Conservation (phyloP, 2,888 invertebrate species). For the Caenorhabditis japonica region DNA sequence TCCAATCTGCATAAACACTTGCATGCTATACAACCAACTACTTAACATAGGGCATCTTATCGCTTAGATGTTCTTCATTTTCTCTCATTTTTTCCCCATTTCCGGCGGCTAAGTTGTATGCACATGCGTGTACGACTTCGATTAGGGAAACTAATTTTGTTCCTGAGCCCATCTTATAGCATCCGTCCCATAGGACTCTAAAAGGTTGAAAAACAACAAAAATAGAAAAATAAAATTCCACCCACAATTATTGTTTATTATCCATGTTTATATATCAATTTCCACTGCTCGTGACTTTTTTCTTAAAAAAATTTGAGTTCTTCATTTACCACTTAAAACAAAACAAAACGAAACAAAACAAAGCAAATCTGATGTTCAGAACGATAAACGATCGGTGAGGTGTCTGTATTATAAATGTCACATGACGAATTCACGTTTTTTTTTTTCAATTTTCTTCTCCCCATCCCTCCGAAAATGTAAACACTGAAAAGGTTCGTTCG, state of each 20-base stretch:
- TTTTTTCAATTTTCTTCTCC: constrained; percentile 20
- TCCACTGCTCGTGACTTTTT: too few species aligned
- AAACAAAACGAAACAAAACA: too few species aligned
- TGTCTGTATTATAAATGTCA: constrained; percentile 46
- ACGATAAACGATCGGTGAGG: constrained; percentile 30
- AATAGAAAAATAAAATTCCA: too few species aligned
- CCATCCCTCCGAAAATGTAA: constrained; percentile 43
- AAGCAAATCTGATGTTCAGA: too few species aligned
- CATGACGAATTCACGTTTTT: constrained; percentile 43
- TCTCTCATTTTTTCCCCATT: not conserved
- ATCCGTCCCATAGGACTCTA: constrained; percentile 7
- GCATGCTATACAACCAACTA: constrained; percentile 28
- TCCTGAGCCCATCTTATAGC: constrained; percentile 31
- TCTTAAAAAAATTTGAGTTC: too few species aligned
- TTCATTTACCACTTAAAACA: too few species aligned
- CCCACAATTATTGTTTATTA: constrained; percentile 5
- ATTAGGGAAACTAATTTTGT: constrained; percentile 49
- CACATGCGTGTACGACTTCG: constrained; percentile 21
- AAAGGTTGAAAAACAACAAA: constrained; percentile 33
- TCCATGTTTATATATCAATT: not conserved
- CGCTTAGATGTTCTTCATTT: constrained; percentile 1
- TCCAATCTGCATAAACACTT: too few species aligned
- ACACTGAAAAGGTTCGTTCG: constrained; percentile 45
- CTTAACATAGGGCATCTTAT: constrained; percentile 34
- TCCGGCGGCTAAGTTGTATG: constrained; percentile 15